A percentile compares a stretch with the other conserved stretches of the same genome.
These are phyloP conservation scores for Rhopilema esculentum DNA, from an alignment of 30 jellyfish, hydroid and myxozoan genomes.

Conservation along the genomic window DNA sequence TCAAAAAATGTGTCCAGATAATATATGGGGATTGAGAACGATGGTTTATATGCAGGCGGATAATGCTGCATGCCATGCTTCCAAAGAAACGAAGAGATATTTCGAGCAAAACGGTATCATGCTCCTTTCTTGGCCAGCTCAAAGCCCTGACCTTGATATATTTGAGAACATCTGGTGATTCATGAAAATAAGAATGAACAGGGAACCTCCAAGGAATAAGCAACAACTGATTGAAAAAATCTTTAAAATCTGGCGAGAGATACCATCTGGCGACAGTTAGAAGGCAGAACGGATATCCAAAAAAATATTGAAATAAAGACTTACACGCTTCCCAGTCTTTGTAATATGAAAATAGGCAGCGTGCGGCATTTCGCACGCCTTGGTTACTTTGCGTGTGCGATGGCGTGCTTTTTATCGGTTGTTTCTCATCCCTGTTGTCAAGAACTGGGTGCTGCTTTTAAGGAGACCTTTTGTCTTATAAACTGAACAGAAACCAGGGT, in stretches of 20 bases:
- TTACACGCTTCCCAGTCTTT: no score
- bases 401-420: no score
- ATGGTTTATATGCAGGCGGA: background rate
- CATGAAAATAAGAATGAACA: no score
- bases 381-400: no score
- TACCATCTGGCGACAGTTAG: background rate
- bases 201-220: background rate
- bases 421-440: no score
- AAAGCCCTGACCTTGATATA: constrained; percentile 13
- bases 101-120: background rate
- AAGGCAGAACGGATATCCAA: background rate
- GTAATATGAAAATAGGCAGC: no score
- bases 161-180: background rate
- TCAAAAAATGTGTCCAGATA: background rate
- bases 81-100: background rate
- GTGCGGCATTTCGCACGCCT: no score
- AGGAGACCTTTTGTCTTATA: no score
- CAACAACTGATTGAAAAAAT: background rate
- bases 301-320: no score
- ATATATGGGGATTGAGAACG: background rate
- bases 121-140: constrained; percentile 20
- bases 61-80: background rate
- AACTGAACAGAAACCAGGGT: no score
- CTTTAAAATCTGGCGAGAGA: background rate
- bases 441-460: no score